A percentile compares a stretch with the other conserved stretches of the same genome.
phyloP scores from a whole-genome alignment of 2,113 vertebrate genomes.

The Apodemus sylvaticus region DNA sequence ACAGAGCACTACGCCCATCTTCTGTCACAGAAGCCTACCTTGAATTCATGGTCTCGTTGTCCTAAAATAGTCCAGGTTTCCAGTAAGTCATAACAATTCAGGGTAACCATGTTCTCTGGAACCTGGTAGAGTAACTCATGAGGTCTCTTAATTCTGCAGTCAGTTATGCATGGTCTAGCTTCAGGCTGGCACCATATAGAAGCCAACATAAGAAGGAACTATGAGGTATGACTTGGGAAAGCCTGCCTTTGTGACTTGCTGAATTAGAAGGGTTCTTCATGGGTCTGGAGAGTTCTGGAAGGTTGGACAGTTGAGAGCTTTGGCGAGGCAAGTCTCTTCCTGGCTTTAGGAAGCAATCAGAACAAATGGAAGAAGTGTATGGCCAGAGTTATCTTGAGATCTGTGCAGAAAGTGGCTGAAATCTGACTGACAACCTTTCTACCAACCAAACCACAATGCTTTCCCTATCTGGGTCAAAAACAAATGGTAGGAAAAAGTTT shows the following conservation, averaged over 20 bases:
- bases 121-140: not conserved
- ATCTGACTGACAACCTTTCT: not conserved
- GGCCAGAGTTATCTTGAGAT: not conserved
- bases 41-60: not conserved
- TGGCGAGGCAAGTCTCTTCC: not conserved
- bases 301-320: not conserved
- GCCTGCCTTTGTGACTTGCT: not conserved
- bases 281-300: not conserved
- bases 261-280: not conserved
- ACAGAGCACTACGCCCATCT: not conserved
- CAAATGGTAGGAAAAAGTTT: not conserved
- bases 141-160: not conserved
- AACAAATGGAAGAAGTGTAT: not conserved
- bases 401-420: not conserved
- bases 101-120: not conserved
- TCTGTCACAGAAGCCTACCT: not conserved
- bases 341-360: not conserved
- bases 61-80: not conserved
- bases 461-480: not conserved
- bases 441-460: not conserved
- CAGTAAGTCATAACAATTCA: not conserved
- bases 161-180: not conserved
- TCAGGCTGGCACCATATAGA: not conserved
- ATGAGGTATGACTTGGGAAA: fast-evolving
- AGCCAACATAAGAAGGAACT: not conserved